Evolutionary conservation across 2,113 vertebrate genomes (phyloP), one percentile per base, ranked within the genome.

Genomic region (Chlorodrepanis virens): DNA sequence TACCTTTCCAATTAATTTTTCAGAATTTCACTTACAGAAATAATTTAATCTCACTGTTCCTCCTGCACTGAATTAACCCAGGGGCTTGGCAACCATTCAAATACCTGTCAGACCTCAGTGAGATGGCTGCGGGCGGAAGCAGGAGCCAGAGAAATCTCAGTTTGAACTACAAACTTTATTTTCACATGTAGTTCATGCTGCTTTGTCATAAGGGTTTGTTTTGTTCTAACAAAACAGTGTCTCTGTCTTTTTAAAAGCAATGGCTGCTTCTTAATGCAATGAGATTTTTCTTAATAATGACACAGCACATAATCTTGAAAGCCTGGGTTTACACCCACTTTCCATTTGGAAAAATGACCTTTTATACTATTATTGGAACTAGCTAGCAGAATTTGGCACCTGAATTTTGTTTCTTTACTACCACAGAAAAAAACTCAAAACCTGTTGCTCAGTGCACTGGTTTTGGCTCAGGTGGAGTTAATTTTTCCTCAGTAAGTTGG

Each of bases 101-200:
- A 87, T 31, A 83, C 60, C 89, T 72, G 79, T 68, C 90, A 96
- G 71, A 86, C 64, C 33, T 82, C 33, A 44, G 25, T 72, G 79
- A 76, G 39, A 64, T 56, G 56, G n/a, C 18, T 93, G 57, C 39
- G 35, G 40, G 37, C 11, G 24, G 42, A 94, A 93, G 37, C 20
- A 89, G 45, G 42, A 90, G 40, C 28, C 65, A 88, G 68, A 28
- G 50, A 94, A 84, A 92, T 65, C 67, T 88, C 76, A 65, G 4
- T 83, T 95, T 91, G 64, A 88, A 72, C 80, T 84, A 59, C 47
- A 95, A 78, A 75, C 28, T 90, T 93, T 64, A 94, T 71, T 97
- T 94, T 93, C 68, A 76, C 35, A 33, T n/a, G 17, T 13, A n/a
- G 16, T 42, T 88, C 45, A 89, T 3, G 1, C 59, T 93, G 53